These are phyloP conservation scores for Neolamprologus sp. DNA, from an alignment of 2,113 vertebrate genomes.

Conservation along the genomic window DNA sequence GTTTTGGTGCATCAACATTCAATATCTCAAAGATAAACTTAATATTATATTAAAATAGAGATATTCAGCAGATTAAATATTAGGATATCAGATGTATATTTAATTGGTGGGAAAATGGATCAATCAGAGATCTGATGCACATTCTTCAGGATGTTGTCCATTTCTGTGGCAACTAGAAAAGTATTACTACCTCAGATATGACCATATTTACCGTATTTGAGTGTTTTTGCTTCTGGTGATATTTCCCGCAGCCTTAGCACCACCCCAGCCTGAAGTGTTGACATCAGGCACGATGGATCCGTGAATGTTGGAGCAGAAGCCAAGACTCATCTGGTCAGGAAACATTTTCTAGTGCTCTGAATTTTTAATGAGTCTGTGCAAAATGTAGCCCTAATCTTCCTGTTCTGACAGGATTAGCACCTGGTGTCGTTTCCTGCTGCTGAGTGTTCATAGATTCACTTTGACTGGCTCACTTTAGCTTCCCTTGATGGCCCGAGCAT, in stretches of 20 bases:
- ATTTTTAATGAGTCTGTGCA: not conserved
- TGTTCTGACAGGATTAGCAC: not conserved
- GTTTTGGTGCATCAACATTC: not conserved
- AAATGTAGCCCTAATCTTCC: not conserved
- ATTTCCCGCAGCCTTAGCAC: not conserved
- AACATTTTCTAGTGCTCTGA: not conserved
- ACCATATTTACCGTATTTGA: not conserved
- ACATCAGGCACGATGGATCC: fast-evolving
- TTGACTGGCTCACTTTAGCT: not conserved
- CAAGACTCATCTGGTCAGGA: not conserved
- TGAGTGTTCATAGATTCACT: not conserved
- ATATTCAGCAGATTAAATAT: not conserved
- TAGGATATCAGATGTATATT: not conserved
- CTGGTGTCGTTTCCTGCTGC: not conserved
- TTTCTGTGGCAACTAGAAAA: not conserved
- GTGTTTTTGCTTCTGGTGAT: not conserved
- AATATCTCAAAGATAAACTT: not conserved
- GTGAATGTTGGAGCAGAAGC: not conserved
- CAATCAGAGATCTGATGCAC: not conserved
- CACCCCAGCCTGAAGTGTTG: not conserved
- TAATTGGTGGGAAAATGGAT: not conserved
- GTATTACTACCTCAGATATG: not conserved
- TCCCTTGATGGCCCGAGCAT: fast-evolving
- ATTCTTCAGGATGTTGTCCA: not conserved
- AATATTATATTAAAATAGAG: not conserved